Percentiles rank a stretch among this genome's conserved stretches.
Evolutionary conservation across 1,140 invertebrate species (phyloP).

Genomic region (Drosophila sp.): DNA sequence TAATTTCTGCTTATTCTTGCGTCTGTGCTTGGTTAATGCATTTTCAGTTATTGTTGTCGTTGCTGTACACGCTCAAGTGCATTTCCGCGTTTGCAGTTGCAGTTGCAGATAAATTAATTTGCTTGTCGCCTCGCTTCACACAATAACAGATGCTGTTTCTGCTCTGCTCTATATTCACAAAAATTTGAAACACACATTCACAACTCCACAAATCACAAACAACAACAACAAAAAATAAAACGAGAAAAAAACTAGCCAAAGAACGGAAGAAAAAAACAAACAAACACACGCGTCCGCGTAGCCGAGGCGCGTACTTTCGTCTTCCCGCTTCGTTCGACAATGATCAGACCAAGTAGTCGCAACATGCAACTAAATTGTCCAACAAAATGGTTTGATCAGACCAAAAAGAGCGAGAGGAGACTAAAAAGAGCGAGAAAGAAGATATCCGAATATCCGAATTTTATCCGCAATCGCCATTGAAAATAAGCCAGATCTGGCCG

Average conservation of each 20-base stretch:
- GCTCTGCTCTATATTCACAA: neutral
- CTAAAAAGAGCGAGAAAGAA: no score
- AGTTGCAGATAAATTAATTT: slow-evolving; percentile 54
- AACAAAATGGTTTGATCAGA: no score
- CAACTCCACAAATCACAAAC: neutral
- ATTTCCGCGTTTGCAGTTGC: slow-evolving; percentile 68
- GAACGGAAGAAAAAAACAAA: slow-evolving; percentile 11
- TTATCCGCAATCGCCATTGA: no score
- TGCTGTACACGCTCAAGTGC: slow-evolving; percentile 70
- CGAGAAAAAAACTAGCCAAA: neutral
- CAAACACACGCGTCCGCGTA: slow-evolving; percentile 15
- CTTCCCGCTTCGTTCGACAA: slow-evolving; percentile 17
- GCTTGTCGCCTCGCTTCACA: slow-evolving; percentile 27
- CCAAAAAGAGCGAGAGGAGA: no score
- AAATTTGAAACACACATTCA: slow-evolving; percentile 4
- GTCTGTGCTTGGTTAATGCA: slow-evolving; percentile 18
- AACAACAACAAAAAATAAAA: slow-evolving; percentile 4
- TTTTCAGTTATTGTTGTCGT: slow-evolving; percentile 53
- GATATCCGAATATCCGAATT: no score
- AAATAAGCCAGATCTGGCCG: no score
- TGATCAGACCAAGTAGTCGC: neutral
- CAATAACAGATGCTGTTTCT: slow-evolving; percentile 36
- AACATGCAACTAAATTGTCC: no score
- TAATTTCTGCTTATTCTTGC: slow-evolving; percentile 14
- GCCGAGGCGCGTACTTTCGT: slow-evolving; percentile 13